Base-by-base conservation (phyloP, 2,888 invertebrate species). In the Sclerodermus sp. region DNA sequence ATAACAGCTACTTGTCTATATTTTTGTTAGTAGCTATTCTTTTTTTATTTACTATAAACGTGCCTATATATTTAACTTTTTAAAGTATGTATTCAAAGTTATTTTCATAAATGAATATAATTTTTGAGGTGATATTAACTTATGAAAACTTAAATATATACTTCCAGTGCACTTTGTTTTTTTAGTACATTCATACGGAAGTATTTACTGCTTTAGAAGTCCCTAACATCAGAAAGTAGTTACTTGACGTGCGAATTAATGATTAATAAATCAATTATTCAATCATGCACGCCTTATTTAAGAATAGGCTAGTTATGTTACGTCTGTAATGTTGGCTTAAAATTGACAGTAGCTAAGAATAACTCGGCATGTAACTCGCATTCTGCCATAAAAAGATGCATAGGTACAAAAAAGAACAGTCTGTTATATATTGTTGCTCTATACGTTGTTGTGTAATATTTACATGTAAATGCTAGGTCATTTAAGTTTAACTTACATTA, bases 371-470 rank as follows among this genome's bases (percentile, higher is more conserved):
- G 66, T 58, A 64, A 65, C 59, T 63, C 61, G 67, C 60, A 53
- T 60, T 67, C 57, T 67, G 68, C 71, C 71, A 68, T 68, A 67
- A 44, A 65, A 70, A 62, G 62, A 17, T 66, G 67, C 42, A 17
- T 67, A 68, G 59, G 58, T 65, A 59, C 57, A 54, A 61, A 60
- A 10, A 12, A 41, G 31, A 39, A 55, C 57, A 55, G 54, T 61
- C 47, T 70, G 64, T 69, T 70, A 62, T 50, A 64, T 59, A 60
- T 66, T 67, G 67, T 70, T 70, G 55, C 55, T 66, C 61, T 67
- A 62, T 70, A 60, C 55, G 53, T 67, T 70, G 70, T 70, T 70
- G 64, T 69, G 55, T 69, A 68, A 65, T 70, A 58, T 68, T 67
- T 66, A 64, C 67, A 54, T 46, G 23, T 66, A 66, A 54, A 41